Conservation (phyloP, 2,797 vertebrate genomes). For the Acipenser transmontanus region DNA sequence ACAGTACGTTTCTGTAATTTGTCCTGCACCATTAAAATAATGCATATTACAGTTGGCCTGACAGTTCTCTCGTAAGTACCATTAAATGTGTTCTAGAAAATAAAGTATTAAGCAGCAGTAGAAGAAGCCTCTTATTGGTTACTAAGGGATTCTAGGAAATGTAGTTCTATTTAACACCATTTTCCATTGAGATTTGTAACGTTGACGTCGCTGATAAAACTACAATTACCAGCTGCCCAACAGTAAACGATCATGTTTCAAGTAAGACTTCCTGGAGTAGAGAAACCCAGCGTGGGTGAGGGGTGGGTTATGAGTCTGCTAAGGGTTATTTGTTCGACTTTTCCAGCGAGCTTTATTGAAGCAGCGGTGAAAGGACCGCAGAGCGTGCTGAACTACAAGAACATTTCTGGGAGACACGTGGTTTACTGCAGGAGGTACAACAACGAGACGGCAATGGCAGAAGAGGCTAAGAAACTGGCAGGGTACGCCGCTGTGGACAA, state of each 20-base stretch:
- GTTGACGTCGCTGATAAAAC: not conserved
- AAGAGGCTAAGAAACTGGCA: conserved; percentile 84
- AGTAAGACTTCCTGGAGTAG: conserved; percentile 7
- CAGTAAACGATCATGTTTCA: not conserved
- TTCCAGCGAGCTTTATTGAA: conserved; percentile 18
- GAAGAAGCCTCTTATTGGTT: too few species aligned
- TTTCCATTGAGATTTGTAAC: too few species aligned
- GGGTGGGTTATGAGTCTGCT: conserved; percentile 43
- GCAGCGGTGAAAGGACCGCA: not conserved
- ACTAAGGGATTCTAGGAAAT: conserved; percentile 5
- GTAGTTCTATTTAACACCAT: not conserved
- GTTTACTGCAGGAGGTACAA: conserved; percentile 18
- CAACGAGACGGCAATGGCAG: conserved; percentile 62
- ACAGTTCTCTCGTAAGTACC: too few species aligned
- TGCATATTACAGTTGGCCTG: too few species aligned
- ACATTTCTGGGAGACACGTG: conserved; percentile 23
- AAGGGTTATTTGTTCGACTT: conserved; percentile 28
- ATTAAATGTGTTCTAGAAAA: too few species aligned
- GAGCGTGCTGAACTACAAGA: not conserved
- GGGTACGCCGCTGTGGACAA: conserved; percentile 79
- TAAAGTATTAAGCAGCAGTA: too few species aligned
- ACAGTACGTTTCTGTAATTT: too few species aligned
- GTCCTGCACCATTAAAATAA: too few species aligned
- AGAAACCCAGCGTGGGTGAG: not conserved
- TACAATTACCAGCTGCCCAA: conserved; percentile 7